Evolutionary conservation across 2,113 vertebrate genomes (phyloP).

Genomic region (Noctilio leporinus): DNA sequence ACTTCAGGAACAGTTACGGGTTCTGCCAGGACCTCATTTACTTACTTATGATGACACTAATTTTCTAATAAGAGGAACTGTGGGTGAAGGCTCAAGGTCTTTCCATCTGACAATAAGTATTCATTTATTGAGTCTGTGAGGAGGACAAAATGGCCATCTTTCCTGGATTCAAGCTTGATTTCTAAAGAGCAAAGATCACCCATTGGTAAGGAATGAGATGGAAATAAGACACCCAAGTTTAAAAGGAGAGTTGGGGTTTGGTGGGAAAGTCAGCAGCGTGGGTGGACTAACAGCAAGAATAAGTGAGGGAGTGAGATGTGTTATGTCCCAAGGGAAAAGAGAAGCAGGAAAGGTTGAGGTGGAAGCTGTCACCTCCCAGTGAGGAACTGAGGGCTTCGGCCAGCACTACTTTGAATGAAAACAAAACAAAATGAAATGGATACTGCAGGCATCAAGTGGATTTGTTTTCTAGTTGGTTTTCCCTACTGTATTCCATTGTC

Average conservation of each 20-base stretch:
- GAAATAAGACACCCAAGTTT: neutral
- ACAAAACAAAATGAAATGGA: neutral
- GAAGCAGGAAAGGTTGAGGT: neutral
- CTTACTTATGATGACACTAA: neutral
- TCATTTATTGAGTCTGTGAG: neutral
- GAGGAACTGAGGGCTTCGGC: neutral
- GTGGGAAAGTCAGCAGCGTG: fast-evolving
- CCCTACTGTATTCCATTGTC: neutral
- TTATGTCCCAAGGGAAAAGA: neutral
- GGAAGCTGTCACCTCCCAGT: neutral
- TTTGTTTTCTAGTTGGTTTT: neutral
- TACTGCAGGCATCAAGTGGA: neutral
- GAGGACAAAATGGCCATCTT: neutral
- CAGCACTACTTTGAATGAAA: neutral
- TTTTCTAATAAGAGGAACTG: neutral
- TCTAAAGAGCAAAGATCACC: neutral
- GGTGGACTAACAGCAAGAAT: neutral
- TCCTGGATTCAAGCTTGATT: neutral
- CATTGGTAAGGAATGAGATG: neutral
- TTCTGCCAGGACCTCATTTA: neutral
- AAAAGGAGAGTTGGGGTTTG: neutral
- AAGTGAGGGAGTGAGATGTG: neutral
- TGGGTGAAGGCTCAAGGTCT: neutral
- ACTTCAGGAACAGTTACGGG: neutral
- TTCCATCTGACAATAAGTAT: neutral